phyloP scores from a whole-genome alignment of 2,113 vertebrate species.

The Laticauda colubrina region DNA sequence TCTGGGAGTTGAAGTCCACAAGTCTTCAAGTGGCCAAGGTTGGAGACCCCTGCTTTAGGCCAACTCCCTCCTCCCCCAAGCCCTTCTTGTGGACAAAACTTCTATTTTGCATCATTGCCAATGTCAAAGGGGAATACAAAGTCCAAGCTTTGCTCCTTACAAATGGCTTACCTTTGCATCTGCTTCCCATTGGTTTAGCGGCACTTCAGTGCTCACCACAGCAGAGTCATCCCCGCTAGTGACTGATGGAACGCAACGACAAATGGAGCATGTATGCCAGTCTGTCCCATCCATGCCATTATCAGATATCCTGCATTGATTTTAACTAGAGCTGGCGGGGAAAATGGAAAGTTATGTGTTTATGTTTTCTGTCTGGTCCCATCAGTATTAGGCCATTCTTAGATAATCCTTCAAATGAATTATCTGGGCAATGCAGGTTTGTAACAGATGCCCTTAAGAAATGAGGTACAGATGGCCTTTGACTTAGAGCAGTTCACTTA shows the following conservation, averaged over 20 bases:
- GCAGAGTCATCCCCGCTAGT: background rate
- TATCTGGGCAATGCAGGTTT: background rate
- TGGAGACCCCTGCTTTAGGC: background rate
- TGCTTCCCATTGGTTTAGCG: background rate
- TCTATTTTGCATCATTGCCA: background rate
- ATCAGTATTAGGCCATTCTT: background rate
- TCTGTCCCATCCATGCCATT: background rate
- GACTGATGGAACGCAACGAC: background rate
- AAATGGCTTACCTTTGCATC: background rate
- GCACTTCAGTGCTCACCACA: background rate
- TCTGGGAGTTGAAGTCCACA: too few relatives aligned
- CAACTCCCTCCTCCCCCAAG: background rate
- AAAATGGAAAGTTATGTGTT: background rate
- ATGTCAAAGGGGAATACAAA: background rate
- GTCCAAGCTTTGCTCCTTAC: background rate
- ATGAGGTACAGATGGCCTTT: background rate
- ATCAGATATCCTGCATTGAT: background rate
- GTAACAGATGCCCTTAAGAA: background rate
- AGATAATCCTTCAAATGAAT: background rate
- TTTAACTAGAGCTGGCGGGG: background rate
- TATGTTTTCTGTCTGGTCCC: background rate
- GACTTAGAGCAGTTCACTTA: background rate
- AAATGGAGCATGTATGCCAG: background rate
- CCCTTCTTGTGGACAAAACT: background rate
- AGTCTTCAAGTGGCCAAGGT: too few relatives aligned